A percentile compares a stretch with the other conserved stretches of the same genome.
Conservation (phyloP, 2,797 vertebrate genomes). For the Mareca strepera region DNA sequence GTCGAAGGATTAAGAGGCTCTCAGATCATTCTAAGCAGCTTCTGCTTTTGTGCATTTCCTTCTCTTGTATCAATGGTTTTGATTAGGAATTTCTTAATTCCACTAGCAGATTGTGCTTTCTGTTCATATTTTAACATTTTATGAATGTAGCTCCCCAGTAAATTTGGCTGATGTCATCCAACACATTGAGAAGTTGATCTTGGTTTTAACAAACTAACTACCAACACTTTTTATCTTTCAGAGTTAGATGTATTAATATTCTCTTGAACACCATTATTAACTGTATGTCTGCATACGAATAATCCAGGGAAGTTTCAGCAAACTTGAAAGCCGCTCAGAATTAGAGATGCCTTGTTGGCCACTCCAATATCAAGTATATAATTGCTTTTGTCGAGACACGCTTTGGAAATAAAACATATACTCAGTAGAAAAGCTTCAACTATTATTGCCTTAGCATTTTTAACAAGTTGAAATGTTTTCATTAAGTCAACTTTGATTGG, state of each 20-base stretch:
- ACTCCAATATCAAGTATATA: background rate
- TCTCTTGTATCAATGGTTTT: background rate
- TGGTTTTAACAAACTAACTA: background rate
- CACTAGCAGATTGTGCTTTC: background rate
- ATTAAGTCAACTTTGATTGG: background rate
- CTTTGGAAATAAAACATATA: background rate
- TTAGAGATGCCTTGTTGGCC: background rate
- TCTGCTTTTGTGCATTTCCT: background rate
- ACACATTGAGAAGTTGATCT: background rate
- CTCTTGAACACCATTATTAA: background rate
- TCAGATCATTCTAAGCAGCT: background rate
- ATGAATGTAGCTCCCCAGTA: background rate
- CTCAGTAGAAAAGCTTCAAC: background rate
- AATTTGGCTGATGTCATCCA: background rate
- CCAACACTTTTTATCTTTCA: background rate
- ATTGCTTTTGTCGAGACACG: background rate
- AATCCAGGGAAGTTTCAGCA: background rate
- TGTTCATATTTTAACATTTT: background rate
- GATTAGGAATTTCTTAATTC: background rate
- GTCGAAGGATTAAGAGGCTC: background rate
- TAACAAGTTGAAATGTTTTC: background rate
- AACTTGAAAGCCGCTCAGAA: background rate
- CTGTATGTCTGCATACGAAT: background rate
- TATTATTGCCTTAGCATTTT: background rate
- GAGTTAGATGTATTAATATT: background rate